These are phyloP conservation scores for Calyptomena viridis DNA, from an alignment of 2,113 vertebrate genomes.

Conservation along the genomic window DNA sequence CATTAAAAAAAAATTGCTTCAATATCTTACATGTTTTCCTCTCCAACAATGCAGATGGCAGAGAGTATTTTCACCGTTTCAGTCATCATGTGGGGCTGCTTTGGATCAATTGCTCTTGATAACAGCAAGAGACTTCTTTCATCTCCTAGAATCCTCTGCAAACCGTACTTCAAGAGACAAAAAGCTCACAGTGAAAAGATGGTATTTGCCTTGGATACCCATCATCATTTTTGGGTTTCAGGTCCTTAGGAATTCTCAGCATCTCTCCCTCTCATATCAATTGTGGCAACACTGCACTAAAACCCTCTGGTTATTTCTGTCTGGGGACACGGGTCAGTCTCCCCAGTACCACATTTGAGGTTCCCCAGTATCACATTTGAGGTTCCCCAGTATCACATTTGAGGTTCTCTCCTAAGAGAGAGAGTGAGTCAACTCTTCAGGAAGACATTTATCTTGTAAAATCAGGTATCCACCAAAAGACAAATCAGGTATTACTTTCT, in stretches of 20 bases:
- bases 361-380: too few species aligned
- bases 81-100: conserved; percentile 95
- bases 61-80: conserved; percentile 97
- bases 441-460: background rate
- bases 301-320: accelerated
- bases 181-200: background rate
- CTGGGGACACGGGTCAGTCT: background rate
- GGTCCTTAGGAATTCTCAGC: background rate
- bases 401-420: background rate
- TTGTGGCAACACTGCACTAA: background rate
- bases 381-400: too few species aligned
- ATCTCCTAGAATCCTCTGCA: conserved; percentile 93
- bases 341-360: background rate
- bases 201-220: background rate
- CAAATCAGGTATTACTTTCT: background rate
- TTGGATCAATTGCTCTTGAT: conserved; percentile 92
- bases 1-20: background rate
- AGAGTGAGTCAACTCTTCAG: background rate
- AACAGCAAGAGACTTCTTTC: conserved; percentile 89
- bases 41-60: conserved; percentile 92
- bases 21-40: conserved; percentile 85
- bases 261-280: accelerated
- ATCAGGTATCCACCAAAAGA: background rate
- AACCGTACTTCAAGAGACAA: conserved; percentile 81
- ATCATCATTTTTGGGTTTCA: background rate